A percentile compares a stretch with the other conserved stretches of the same genome.
Evolutionary conservation across 92 coral and sea anemone species (phyloP).

Genomic region (Heliopora coerulea): DNA sequence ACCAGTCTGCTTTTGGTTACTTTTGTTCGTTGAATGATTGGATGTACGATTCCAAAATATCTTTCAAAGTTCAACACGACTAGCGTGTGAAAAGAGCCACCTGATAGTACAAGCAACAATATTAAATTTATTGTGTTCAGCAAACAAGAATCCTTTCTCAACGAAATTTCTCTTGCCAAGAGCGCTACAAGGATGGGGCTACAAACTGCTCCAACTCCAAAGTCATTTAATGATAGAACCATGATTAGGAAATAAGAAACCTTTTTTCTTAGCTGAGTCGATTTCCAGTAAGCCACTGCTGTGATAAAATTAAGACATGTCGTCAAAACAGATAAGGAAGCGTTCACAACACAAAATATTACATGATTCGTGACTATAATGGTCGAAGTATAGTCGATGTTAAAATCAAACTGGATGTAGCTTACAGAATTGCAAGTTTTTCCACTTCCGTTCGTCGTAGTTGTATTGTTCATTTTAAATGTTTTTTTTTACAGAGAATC

Average conservation of each 20-base stretch:
- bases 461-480: no score
- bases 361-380: no score
- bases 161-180: neutral
- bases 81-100: conserved; percentile 12
- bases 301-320: no score
- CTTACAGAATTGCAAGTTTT: no score
- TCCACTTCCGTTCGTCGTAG: no score
- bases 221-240: conserved; percentile 5
- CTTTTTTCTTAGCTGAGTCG: conserved; percentile 14
- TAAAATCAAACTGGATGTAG: no score
- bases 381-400: no score
- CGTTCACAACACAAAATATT: no score
- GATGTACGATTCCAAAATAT: conserved; percentile 5
- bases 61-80: conserved; percentile 26
- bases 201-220: conserved; percentile 2
- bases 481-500: no score
- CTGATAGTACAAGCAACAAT: conserved; percentile 6
- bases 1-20: conserved; percentile 11
- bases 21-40: conserved; percentile 10
- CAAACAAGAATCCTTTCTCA: neutral
- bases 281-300: no score
- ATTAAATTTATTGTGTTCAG: neutral
- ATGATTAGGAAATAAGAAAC: conserved; percentile 22
- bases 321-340: no score
- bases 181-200: conserved; percentile 7